phyloP scores from a whole-genome alignment of 2,888 invertebrate species.

The Pseudococcus longispinus region DNA sequence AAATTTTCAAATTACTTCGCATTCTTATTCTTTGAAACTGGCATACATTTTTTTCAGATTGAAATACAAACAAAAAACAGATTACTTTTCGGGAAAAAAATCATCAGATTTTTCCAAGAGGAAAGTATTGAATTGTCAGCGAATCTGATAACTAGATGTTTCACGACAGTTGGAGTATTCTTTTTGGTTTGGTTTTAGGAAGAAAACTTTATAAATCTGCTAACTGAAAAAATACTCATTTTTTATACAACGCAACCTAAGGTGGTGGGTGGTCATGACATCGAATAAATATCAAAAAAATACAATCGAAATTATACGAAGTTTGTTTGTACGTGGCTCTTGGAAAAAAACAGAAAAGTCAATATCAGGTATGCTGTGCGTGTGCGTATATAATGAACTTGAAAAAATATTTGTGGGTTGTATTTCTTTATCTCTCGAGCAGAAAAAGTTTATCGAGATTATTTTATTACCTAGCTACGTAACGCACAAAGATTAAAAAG shows the following conservation, averaged over 20 bases:
- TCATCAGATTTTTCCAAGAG: neutral
- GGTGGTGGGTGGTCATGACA: neutral
- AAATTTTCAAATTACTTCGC: conserved; percentile 2
- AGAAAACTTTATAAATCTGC: neutral
- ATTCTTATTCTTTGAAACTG: neutral
- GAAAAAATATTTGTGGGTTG: too few relatives aligned
- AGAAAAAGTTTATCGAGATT: too few relatives aligned
- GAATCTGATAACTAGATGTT: conserved; percentile 20
- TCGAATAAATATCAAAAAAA: neutral
- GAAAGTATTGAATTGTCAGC: conserved; percentile 19
- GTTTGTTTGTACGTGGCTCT: too few relatives aligned
- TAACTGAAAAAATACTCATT: neutral
- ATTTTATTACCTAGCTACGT: too few relatives aligned
- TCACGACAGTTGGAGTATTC: neutral
- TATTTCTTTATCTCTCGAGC: too few relatives aligned
- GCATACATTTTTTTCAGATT: neutral
- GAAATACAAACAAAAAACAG: conserved; percentile 14
- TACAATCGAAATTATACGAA: too few relatives aligned
- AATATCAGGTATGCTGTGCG: too few relatives aligned
- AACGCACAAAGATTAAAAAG: too few relatives aligned
- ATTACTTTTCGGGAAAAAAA: conserved; percentile 8
- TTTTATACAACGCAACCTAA: neutral
- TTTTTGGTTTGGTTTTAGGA: neutral
- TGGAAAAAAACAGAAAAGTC: too few relatives aligned
- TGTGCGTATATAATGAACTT: too few relatives aligned